Conservation (phyloP, 2,797 vertebrate species). For the Champsocephalus esox region DNA sequence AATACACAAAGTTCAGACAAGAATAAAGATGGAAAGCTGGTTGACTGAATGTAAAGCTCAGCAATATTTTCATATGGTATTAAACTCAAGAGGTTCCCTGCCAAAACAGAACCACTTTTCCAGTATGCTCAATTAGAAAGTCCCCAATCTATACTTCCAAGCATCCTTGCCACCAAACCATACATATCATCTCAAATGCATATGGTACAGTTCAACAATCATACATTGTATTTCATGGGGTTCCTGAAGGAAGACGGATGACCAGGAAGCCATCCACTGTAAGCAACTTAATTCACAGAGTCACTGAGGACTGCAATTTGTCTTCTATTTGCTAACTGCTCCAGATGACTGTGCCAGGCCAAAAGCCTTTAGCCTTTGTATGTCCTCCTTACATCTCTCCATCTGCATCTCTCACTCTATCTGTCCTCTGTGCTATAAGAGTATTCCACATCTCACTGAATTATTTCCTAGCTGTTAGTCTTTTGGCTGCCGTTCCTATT, state of each 20-base stretch:
- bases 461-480: conserved; percentile 77
- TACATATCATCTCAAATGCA: conserved; percentile 59
- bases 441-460: conserved; percentile 78
- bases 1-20: neutral
- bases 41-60: conserved; percentile 5
- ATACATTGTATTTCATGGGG: conserved; percentile 42
- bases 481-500: conserved; percentile 78
- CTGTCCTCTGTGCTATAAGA: conserved; percentile 58
- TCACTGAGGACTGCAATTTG: conserved; percentile 59
- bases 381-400: conserved; percentile 57
- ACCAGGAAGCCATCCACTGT: conserved; percentile 61
- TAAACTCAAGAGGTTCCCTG: conserved; percentile 7
- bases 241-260: conserved; percentile 45
- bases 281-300: conserved; percentile 67
- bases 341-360: conserved; percentile 62
- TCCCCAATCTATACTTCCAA: conserved; percentile 49
- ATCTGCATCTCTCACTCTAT: conserved; percentile 54
- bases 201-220: conserved; percentile 59
- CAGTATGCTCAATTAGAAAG: conserved; percentile 52
- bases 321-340: conserved; percentile 57
- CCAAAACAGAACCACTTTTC: conserved; percentile 51
- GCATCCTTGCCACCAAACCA: conserved; percentile 43
- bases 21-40: conserved; percentile 11
- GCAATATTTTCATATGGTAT: conserved; percentile 9
- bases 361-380: conserved; percentile 66